Percentiles rank a stretch among this genome's conserved stretches.
phyloP scores from a whole-genome alignment of 2,797 vertebrate species.

The Danionella dracula region DNA sequence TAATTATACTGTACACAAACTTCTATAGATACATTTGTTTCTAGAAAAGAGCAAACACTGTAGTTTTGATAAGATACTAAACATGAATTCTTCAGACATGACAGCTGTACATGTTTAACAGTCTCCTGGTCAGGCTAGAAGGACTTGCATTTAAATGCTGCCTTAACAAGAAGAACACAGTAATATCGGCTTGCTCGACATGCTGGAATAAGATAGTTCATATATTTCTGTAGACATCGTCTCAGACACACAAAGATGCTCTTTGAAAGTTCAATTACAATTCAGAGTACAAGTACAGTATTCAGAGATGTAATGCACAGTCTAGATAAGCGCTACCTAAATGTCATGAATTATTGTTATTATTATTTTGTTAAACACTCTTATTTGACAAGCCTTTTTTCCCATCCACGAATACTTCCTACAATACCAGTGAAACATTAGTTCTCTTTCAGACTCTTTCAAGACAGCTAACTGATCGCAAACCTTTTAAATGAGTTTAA shows the following conservation, averaged over 20 bases:
- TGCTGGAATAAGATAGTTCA: constrained; percentile 21
- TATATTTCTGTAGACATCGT: constrained; percentile 5
- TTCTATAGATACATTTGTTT: constrained; percentile 34
- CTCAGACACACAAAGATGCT: constrained; percentile 13
- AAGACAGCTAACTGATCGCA: no score
- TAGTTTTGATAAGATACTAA: constrained; percentile 32
- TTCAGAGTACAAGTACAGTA: no score
- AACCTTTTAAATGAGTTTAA: no score
- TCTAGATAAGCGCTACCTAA: no score
- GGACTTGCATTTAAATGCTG: constrained; percentile 42
- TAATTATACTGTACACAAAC: constrained; percentile 19
- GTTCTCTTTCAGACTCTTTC: no score
- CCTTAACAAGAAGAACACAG: constrained; percentile 41
- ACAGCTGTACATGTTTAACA: constrained; percentile 50
- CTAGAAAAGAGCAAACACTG: constrained; percentile 29
- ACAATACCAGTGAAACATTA: no score
- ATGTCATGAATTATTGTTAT: no score
- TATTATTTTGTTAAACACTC: no score
- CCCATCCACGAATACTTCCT: no score
- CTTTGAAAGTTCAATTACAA: no score
- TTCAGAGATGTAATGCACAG: no score
- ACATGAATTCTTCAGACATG: constrained; percentile 31
- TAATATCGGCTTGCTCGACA: constrained; percentile 31
- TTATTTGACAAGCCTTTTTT: no score
- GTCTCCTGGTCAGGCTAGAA: constrained; percentile 56